Evolutionary conservation across 1,140 invertebrate species (phyloP), one percentile per base, ranked within the genome.

Genomic region (Capitella teleta): DNA sequence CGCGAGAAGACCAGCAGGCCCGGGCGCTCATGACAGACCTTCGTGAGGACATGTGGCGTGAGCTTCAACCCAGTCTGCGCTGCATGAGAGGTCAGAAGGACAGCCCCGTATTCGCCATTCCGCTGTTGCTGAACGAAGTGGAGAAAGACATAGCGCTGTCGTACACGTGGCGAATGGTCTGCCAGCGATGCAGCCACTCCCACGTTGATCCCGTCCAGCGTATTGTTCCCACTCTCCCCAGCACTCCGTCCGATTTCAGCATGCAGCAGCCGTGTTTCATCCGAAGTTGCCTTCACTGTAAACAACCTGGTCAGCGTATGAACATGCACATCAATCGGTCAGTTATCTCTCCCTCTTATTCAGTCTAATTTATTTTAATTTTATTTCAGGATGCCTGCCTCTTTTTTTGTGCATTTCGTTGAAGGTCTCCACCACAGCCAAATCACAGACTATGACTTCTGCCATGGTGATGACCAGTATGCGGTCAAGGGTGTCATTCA

Each of bases 51-150:
- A 57, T 66, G 6, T 69, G 61, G 60, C 43, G 59, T 6, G 45
- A 49, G 3, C 38, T 67, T 26, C 54, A 68, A 38, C 59, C 61
- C 1, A 55, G 57, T 19, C 41, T 69, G 19, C 57, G 58, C 3
- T 67, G 67, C 57, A 57, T 60, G 25, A 59, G 60, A 43, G 67
- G 67, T 0, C 56, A 64, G 38, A 60, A 66, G 26, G 64, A 68
- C 47, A 69, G 67, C 41, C 65, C 67, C 8, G 60, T 69, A 30
- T 58, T 69, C 46, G 67, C 66, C 12, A 51, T 69, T 24, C 60
- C 62, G 6, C 28, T 64, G n/a, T 42, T 69, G 32, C 47, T 66
- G 2, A 48, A 56, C 12, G 6, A 32, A 10, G 58, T 61, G 23
- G 56, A 53, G 21, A 30, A 49, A 1, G 52, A 59, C 34, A 63